Evolutionary conservation across 2,113 vertebrate species (phyloP), one percentile per base, ranked within the genome.

Genomic region (Silurus glanis): DNA sequence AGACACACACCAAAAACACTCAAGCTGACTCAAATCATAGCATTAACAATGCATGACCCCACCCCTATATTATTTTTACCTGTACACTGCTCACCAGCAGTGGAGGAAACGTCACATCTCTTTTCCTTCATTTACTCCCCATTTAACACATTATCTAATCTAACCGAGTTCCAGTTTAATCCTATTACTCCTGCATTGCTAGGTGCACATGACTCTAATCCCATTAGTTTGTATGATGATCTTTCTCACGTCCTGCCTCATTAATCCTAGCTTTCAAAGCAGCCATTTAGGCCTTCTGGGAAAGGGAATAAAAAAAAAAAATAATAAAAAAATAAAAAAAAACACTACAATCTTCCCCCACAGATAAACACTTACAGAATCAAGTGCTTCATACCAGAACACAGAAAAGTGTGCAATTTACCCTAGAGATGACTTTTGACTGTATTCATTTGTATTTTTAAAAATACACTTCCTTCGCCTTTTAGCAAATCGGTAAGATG

Each of bases 191-290:
- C 61, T 80, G 72, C 53, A 66, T n/a, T 13, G 64, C 69, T 64
- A 81, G 83, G 58, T 85, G 83, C 83, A 81, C 82, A 84, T 84
- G 78, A 64, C 45, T 37, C 82, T 84, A 81, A 87, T 84, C 76
- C 62, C 47, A 81, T 84, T 87, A 84, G 61, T 72, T 45, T 67
- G 47, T 19, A 83, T 55, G 56, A 78, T 81, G 64, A 83, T 23
- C 66, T 71, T 72, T 84, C 66, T 64, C 45, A 51, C 19, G 56
- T 84, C 28, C 83, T 74, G 37, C 76, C 49, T 74, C 51, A 51
- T 86, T 72, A 59, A 86, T 81, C 62, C 51, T 49, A 85, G 59
- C 49, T 80, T 69, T 85, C 47, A 55, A 47, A 64, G 53, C 25
- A 80, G 72, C 4, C 4, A 9, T 66, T 53, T 64, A 23, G n/a